These are phyloP conservation scores for Coregonus sp. DNA, from an alignment of 2,797 vertebrate species.

Conservation along the genomic window DNA sequence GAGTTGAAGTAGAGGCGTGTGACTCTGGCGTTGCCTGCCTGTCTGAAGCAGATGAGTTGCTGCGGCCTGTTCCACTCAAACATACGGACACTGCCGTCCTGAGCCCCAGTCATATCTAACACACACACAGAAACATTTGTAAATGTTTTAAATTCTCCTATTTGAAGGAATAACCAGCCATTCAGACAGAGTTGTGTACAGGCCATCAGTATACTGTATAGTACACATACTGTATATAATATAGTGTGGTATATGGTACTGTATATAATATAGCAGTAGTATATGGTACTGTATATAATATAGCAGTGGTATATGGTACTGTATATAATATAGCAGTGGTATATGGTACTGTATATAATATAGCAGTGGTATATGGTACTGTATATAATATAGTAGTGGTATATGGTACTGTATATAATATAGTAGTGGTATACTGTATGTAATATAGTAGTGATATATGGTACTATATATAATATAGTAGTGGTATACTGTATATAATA, in stretches of 20 bases:
- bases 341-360: no score
- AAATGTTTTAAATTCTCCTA: background rate
- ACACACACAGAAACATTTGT: constrained; percentile 23
- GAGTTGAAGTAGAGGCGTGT: constrained; percentile 97
- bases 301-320: no score
- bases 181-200: background rate
- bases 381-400: background rate
- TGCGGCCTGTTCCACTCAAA: constrained; percentile 98
- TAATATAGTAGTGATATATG: background rate
- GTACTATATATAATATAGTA: background rate
- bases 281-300: no score
- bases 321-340: no score
- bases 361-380: background rate
- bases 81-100: constrained; percentile 97
- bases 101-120: constrained; percentile 94
- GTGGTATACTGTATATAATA: background rate
- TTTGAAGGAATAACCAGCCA: no score
- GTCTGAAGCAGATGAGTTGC: constrained; percentile 94
- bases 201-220: background rate
- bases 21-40: constrained; percentile 95
- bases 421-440: background rate
- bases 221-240: background rate
- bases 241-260: no score
- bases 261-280: no score
- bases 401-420: background rate